A percentile compares a stretch with the other conserved stretches of the same genome.
phyloP scores from a whole-genome alignment of 2,797 vertebrate species.

The Labroides dimidiatus region DNA sequence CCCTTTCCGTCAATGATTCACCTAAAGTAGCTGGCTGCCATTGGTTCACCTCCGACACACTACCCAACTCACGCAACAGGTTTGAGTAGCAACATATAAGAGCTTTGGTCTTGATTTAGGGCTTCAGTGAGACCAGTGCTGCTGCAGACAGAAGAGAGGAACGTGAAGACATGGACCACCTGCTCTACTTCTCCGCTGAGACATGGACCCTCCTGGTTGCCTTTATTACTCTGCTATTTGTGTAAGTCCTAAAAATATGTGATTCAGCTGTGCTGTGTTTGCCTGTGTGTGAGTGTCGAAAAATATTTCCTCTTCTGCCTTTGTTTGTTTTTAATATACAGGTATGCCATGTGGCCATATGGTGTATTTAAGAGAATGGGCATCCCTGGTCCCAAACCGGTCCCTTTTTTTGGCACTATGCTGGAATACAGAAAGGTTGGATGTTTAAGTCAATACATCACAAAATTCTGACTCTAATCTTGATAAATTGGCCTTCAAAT shows the following conservation, averaged over 20 bases:
- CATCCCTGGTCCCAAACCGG: slow-evolving; percentile 65
- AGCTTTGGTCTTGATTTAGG: not conserved
- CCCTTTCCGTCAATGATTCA: slow-evolving; percentile 29
- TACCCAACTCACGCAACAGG: not conserved
- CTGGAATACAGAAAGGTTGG: slow-evolving; percentile 68
- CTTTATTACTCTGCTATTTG: slow-evolving; percentile 62
- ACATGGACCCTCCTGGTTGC: slow-evolving; percentile 79
- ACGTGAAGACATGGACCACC: slow-evolving; percentile 50
- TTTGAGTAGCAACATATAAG: slow-evolving; percentile 2
- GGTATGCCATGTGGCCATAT: slow-evolving; percentile 68
- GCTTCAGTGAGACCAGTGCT: not conserved
- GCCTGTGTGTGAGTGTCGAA: not conserved
- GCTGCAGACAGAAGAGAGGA: not conserved
- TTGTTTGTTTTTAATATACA: slow-evolving; percentile 23
- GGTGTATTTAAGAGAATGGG: slow-evolving; percentile 66
- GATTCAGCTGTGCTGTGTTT: not conserved
- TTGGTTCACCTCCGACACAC: slow-evolving; percentile 54
- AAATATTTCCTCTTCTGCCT: not conserved
- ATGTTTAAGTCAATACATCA: not conserved
- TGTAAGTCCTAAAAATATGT: slow-evolving; percentile 52
- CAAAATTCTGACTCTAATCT: no score
- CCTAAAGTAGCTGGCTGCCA: not conserved
- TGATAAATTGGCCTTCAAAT: no score
- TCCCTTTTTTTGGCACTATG: slow-evolving; percentile 72
- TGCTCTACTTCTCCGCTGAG: slow-evolving; percentile 67